These are phyloP conservation scores for Drosophila bocqueti DNA, from an alignment of 1,140 invertebrate genomes.

Conservation along the genomic window DNA sequence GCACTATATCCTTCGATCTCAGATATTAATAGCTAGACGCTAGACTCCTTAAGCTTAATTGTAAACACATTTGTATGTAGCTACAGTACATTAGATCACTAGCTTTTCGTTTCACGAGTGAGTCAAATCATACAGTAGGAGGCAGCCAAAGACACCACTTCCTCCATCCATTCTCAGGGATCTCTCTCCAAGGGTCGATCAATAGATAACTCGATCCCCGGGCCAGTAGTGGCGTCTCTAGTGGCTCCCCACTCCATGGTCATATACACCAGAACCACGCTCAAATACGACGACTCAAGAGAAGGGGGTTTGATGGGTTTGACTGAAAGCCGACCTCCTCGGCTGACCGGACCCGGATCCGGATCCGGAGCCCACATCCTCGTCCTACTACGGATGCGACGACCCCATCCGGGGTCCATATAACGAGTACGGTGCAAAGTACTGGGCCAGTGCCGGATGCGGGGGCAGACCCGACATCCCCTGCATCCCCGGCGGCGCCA, in stretches of 20 bases:
- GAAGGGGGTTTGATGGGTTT: constrained; percentile 59
- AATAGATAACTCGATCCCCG: neutral
- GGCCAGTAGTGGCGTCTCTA: neutral
- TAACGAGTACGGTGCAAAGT: constrained; percentile 94
- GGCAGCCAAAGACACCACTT: neutral
- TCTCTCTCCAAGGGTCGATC: neutral
- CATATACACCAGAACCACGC: constrained; percentile 14
- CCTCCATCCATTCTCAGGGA: neutral
- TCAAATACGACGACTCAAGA: constrained; percentile 33
- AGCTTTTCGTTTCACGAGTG: constrained; percentile 82
- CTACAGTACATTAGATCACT: constrained; percentile 82
- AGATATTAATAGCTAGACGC: constrained; percentile 40
- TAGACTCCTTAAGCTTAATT: constrained; percentile 66
- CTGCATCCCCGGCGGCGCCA: constrained; percentile 86
- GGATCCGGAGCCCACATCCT: neutral
- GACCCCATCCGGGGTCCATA: constrained; percentile 93
- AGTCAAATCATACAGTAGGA: constrained; percentile 27
- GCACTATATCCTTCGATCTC: constrained; percentile 44
- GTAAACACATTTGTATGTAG: constrained; percentile 81
- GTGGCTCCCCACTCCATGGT: constrained; percentile 10
- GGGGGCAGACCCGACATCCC: constrained; percentile 88
- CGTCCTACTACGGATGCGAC: constrained; percentile 87
- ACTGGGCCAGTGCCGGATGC: constrained; percentile 89
- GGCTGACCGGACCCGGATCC: neutral
- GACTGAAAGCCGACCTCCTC: constrained; percentile 53